Percentiles rank a stretch among this genome's conserved stretches.
These are phyloP conservation scores for Scolopax rusticola DNA, from an alignment of 2,797 vertebrate genomes.

Conservation along the genomic window DNA sequence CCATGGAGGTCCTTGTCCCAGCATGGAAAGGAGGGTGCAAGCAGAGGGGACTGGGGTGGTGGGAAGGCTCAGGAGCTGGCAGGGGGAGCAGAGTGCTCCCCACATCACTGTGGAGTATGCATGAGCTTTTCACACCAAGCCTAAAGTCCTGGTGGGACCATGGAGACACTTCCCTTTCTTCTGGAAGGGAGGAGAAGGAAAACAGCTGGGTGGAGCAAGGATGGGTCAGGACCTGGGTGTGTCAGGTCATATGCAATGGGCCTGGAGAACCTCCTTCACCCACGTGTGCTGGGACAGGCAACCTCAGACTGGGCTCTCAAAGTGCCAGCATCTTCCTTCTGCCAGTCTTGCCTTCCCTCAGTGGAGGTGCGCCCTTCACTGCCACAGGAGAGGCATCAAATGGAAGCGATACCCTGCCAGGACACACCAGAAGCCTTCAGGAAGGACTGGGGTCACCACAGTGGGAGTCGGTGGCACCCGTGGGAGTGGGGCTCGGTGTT, in stretches of 20 bases:
- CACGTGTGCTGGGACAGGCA: accelerated
- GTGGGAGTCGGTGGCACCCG: accelerated
- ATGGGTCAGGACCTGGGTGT: accelerated
- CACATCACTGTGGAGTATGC: accelerated
- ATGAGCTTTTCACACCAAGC: neutral
- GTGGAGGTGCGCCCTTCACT: accelerated
- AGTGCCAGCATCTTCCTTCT: neutral
- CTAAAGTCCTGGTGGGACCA: neutral
- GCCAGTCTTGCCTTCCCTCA: neutral
- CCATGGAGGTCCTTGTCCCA: accelerated
- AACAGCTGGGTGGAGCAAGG: neutral
- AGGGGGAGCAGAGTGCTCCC: neutral
- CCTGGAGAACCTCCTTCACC: neutral
- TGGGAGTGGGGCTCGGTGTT: neutral
- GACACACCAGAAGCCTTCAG: neutral
- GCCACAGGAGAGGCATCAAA: accelerated
- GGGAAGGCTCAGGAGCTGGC: neutral
- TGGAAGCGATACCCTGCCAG: neutral
- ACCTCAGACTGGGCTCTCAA: accelerated
- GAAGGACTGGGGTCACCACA: accelerated
- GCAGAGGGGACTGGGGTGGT: neutral
- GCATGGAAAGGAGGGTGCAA: neutral
- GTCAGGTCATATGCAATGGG: neutral
- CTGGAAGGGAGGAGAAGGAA: neutral
- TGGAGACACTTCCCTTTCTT: accelerated